A percentile compares a stretch with the other conserved stretches of the same genome.
Conservation (phyloP, 1,140 invertebrate genomes). For the Caenorhabditis elegans region WBcel235 BX284606.5:2891001-2891500, state of each 20-base stretch:
- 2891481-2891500: not conserved
- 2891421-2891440: not conserved
- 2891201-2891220: slow-evolving; percentile 35
- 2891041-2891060: slow-evolving; percentile 26
- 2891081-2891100: not conserved
- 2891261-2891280: not conserved
- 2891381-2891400: slow-evolving; percentile 27
- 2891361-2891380: not conserved
- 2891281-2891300: not conserved
- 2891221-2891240: not conserved
- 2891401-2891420: slow-evolving; percentile 30
- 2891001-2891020: slow-evolving; percentile 40
- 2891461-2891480: not conserved
- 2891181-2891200: slow-evolving; percentile 25
- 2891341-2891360: not conserved
- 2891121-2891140: slow-evolving; percentile 34
- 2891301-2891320: not conserved
- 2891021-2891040: slow-evolving; percentile 8
- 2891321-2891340: not conserved
- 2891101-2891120: slow-evolving; percentile 29
- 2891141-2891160: slow-evolving; percentile 26
- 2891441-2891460: slow-evolving; percentile 2
- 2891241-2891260: slow-evolving; percentile 2
- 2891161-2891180: slow-evolving; percentile 12
- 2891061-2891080: not conserved